These are phyloP conservation scores for Chironomus striatipennis DNA, from an alignment of 1,140 invertebrate species.

Conservation along the genomic window DNA sequence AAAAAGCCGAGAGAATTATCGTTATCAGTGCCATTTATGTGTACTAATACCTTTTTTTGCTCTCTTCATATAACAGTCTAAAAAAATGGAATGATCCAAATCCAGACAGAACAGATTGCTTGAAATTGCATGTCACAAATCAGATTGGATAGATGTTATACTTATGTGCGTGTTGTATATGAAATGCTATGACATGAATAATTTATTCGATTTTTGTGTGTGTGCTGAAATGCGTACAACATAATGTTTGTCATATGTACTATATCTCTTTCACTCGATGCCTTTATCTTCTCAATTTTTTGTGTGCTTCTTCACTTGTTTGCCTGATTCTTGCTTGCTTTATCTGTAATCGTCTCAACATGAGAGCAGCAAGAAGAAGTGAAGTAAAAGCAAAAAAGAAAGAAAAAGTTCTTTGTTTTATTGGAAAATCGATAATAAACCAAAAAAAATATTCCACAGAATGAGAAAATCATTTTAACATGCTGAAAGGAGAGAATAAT, in stretches of 20 bases:
- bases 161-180: not conserved
- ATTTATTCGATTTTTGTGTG: slow-evolving; percentile 19
- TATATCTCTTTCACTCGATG: not conserved
- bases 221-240: slow-evolving; percentile 19
- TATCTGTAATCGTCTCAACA: not conserved
- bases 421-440: not conserved
- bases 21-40: slow-evolving; percentile 2
- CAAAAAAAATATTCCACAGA: not conserved
- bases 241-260: slow-evolving; percentile 9
- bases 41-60: slow-evolving; percentile 2
- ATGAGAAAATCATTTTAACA: not conserved
- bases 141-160: slow-evolving; percentile 10
- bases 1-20: not conserved
- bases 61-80: not conserved
- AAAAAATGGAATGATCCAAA: not conserved
- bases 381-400: too few species aligned
- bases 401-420: not conserved
- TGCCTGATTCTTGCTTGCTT: not conserved
- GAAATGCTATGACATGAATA: slow-evolving; percentile 6
- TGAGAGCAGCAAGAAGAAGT: not conserved
- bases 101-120: not conserved
- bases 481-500: not conserved
- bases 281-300: too few species aligned
- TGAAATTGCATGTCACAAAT: slow-evolving; percentile 4
- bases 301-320: too few species aligned